Evolutionary conservation across 2,888 invertebrate species (phyloP).

Genomic region (Pseudococcus longispinus): DNA sequence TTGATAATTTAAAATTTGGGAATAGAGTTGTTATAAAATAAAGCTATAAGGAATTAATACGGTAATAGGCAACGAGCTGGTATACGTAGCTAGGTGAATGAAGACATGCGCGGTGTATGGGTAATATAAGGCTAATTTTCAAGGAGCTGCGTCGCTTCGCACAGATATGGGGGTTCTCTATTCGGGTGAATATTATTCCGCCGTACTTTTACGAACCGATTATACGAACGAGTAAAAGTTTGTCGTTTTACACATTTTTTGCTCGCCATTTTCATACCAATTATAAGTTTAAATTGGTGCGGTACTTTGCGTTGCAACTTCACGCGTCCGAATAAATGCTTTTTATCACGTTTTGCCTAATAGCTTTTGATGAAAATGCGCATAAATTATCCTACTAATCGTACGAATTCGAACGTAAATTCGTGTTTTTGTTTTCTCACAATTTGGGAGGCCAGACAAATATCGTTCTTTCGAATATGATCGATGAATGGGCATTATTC

Average conservation of each 20-base stretch:
- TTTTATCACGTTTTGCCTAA: constrained; percentile 30
- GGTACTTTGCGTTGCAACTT: constrained; percentile 34
- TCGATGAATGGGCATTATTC: constrained; percentile 28
- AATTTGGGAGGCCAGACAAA: constrained; percentile 13
- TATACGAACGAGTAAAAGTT: constrained; percentile 24
- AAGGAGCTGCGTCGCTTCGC: background rate
- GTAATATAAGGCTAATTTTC: background rate
- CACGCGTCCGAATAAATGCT: constrained; percentile 34
- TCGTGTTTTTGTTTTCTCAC: constrained; percentile 30
- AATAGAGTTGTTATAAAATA: background rate
- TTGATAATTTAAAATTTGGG: background rate
- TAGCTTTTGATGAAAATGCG: constrained; percentile 34
- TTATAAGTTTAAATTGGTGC: constrained; percentile 31
- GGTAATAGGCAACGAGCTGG: background rate
- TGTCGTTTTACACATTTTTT: constrained; percentile 34
- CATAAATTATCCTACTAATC: constrained; percentile 28
- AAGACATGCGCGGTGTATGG: background rate
- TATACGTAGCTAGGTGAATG: background rate
- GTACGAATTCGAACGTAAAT: constrained; percentile 31
- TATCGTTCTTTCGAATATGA: constrained; percentile 25
- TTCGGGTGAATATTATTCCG: background rate
- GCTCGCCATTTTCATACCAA: constrained; percentile 30
- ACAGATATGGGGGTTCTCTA: background rate
- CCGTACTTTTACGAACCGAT: constrained; percentile 24
- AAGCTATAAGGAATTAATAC: background rate